Evolutionary conservation across 2,888 invertebrate species (phyloP).

Genomic region (Prenolepis imparis): DNA sequence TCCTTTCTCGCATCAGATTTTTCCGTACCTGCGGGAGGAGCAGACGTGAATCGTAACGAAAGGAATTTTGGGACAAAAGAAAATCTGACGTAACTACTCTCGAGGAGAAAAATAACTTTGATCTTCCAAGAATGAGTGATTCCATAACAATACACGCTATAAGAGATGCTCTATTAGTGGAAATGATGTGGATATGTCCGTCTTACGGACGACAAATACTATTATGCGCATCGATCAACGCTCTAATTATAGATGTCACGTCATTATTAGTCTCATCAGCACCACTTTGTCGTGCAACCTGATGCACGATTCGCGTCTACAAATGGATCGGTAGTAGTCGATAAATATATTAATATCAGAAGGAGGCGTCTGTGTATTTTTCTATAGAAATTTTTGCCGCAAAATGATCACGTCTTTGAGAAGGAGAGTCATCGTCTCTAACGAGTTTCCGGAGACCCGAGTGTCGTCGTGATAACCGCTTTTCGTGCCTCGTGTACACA

Average conservation of each 20-base stretch:
- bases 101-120: background rate
- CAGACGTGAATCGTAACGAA: background rate
- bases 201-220: background rate
- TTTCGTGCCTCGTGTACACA: constrained; percentile 64
- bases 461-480: constrained; percentile 58
- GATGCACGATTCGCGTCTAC: constrained; percentile 11
- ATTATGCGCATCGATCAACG: background rate
- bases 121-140: background rate
- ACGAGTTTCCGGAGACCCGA: constrained; percentile 32
- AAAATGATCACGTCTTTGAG: constrained; percentile 4
- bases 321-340: background rate
- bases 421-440: background rate
- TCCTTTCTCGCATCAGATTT: constrained; percentile 18
- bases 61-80: background rate
- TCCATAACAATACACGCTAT: background rate
- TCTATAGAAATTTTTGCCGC: background rate
- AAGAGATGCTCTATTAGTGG: background rate
- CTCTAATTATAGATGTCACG: constrained; percentile 52
- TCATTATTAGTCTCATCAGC: constrained; percentile 14
- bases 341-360: constrained; percentile 24
- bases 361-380: constrained; percentile 15
- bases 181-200: no score
- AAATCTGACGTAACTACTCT: background rate
- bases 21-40: background rate
- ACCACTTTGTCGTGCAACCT: constrained; percentile 26